phyloP scores from a whole-genome alignment of 1,140 invertebrate species.

The Heliothis virescens region DNA sequence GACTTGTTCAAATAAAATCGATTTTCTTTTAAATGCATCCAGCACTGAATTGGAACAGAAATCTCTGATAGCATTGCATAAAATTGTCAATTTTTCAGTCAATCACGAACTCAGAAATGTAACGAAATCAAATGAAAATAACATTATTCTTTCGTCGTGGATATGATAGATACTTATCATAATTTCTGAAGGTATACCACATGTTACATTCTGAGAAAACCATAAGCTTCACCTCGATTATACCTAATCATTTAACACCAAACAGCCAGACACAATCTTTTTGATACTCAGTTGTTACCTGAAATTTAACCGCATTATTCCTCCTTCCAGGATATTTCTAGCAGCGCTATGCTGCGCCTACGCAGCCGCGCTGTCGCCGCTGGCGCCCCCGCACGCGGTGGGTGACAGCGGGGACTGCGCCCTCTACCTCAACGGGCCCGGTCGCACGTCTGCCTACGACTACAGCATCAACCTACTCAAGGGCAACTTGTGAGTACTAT shows the following conservation, averaged over 20 bases:
- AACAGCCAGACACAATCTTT: no score
- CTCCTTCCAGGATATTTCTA: constrained; percentile 72
- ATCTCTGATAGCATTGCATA: background rate
- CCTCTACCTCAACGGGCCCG: constrained; percentile 90
- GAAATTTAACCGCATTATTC: constrained; percentile 23
- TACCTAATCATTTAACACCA: no score
- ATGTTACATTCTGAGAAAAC: no score
- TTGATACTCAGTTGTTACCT: no score
- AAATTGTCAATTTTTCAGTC: background rate
- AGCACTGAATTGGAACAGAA: background rate
- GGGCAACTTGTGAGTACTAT: constrained; percentile 85
- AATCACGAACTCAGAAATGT: no score
- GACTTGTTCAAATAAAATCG: background rate
- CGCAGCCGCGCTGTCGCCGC: constrained; percentile 65
- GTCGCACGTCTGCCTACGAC: constrained; percentile 92
- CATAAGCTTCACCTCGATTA: no score
- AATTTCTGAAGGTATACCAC: no score
- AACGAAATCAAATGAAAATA: no score
- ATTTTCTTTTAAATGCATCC: background rate
- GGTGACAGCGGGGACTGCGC: constrained; percentile 90
- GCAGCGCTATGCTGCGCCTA: constrained; percentile 73
- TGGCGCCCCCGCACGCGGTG: constrained; percentile 56
- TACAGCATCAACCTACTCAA: constrained; percentile 93
- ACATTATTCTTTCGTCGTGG: no score
- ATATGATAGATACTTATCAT: no score